These are phyloP conservation scores for Synanceia verrucosa DNA, from an alignment of 2,797 vertebrate species.

Conservation along the genomic window DNA sequence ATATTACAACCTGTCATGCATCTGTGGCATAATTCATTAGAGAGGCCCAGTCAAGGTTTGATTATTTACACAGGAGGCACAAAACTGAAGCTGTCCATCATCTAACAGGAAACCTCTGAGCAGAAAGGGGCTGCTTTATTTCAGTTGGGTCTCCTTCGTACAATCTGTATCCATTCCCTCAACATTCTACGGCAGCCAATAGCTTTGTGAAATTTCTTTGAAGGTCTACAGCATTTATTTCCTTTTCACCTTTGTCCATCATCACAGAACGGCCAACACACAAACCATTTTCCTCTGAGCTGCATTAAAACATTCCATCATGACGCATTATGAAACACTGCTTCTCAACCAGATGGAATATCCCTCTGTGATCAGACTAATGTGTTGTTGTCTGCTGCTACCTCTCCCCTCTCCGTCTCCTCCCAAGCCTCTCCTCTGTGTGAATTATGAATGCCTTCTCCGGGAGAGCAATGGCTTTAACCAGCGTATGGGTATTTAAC, in stretches of 20 bases:
- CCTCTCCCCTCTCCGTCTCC: slow-evolving; percentile 27
- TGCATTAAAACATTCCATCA: slow-evolving; percentile 47
- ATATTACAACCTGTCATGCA: neutral
- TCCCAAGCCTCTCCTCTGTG: slow-evolving; percentile 13
- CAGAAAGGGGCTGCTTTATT: slow-evolving; percentile 29
- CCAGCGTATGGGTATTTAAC: slow-evolving; percentile 59
- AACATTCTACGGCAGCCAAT: neutral
- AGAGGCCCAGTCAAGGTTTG: neutral
- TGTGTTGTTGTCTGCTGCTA: slow-evolving; percentile 50
- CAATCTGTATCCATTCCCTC: neutral
- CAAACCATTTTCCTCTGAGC: slow-evolving; percentile 20
- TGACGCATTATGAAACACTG: slow-evolving; percentile 41
- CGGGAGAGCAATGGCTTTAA: slow-evolving; percentile 38
- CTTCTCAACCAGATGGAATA: slow-evolving; percentile 54
- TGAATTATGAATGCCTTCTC: slow-evolving; percentile 69
- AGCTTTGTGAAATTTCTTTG: neutral
- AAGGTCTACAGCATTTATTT: slow-evolving; percentile 30
- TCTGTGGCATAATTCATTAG: slow-evolving; percentile 9
- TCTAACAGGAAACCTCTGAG: slow-evolving; percentile 4
- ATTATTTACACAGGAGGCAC: slow-evolving; percentile 17
- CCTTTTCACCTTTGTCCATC: slow-evolving; percentile 22
- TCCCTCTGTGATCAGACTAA: slow-evolving; percentile 63
- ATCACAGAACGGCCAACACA: slow-evolving; percentile 3
- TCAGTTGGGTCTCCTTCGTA: slow-evolving; percentile 18
- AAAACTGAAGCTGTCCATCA: slow-evolving; percentile 39